Percentiles rank a stretch among this genome's conserved stretches.
These are phyloP conservation scores for Conops quadrifasciatus DNA, from an alignment of 2,888 invertebrate genomes.

Conservation along the genomic window DNA sequence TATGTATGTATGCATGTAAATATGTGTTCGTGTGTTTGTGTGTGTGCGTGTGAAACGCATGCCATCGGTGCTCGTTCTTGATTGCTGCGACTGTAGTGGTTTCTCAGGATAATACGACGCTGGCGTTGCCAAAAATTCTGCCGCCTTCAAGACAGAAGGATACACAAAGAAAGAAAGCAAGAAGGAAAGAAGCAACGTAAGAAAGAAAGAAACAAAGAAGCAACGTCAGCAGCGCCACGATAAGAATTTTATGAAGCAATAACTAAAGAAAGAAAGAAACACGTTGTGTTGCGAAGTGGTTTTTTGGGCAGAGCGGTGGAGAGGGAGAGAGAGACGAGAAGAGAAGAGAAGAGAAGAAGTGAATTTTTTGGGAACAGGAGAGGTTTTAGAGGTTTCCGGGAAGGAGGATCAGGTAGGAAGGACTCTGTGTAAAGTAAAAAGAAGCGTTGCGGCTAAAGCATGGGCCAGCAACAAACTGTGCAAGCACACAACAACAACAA, in stretches of 20 bases:
- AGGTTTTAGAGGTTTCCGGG: not conserved
- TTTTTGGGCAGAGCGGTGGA: slow-evolving; percentile 10
- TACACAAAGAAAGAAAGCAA: slow-evolving; percentile 32
- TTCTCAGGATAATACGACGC: slow-evolving; percentile 34
- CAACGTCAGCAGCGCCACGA: too few species aligned
- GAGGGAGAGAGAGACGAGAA: not conserved
- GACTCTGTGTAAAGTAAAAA: not conserved
- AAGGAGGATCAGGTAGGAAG: not conserved
- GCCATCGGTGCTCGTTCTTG: too few species aligned
- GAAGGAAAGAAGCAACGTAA: not conserved
- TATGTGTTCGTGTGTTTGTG: slow-evolving; percentile 9
- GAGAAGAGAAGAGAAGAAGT: slow-evolving; percentile 16
- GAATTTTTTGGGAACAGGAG: not conserved
- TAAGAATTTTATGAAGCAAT: too few species aligned
- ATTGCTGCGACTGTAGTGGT: not conserved
- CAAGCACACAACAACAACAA: slow-evolving; percentile 23
- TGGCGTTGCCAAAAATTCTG: slow-evolving; percentile 47
- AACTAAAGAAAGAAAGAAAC: slow-evolving; percentile 45
- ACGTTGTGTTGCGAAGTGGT: not conserved
- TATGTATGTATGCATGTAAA: not conserved
- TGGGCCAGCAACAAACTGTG: not conserved
- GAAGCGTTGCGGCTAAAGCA: not conserved
- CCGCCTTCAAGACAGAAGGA: slow-evolving; percentile 22
- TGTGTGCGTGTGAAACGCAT: slow-evolving; percentile 5
- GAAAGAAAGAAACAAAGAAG: slow-evolving; percentile 43